These are phyloP conservation scores for Dryoscopus gambensis DNA, from an alignment of 2,113 vertebrate species.

Conservation along the genomic window DNA sequence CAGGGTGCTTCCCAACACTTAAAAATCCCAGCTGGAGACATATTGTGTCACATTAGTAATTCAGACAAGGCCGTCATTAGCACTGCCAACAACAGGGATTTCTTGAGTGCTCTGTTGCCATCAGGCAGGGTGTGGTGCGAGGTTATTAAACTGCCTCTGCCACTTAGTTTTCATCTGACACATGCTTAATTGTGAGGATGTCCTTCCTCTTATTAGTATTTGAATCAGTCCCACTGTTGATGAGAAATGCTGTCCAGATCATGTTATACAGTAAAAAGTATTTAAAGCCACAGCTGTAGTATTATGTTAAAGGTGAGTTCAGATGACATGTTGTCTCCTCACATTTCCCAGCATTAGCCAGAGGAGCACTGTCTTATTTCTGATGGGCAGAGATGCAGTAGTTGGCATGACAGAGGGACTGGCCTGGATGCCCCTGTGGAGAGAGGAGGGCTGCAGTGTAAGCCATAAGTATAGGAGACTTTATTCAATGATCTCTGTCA, in stretches of 20 bases:
- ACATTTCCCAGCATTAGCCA: background rate
- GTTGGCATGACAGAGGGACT: background rate
- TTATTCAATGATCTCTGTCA: background rate
- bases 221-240: background rate
- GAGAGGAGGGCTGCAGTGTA: background rate
- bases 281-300: background rate
- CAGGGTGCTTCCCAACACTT: background rate
- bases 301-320: background rate
- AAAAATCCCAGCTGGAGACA: background rate
- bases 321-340: background rate
- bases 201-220: slow-evolving; percentile 38
- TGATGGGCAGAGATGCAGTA: background rate
- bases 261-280: background rate
- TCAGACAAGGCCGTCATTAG: background rate
- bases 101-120: background rate
- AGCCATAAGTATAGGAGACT: background rate
- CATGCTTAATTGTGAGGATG: slow-evolving; percentile 51
- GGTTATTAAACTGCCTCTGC: background rate
- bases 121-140: background rate
- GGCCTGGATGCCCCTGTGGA: background rate
- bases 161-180: slow-evolving; percentile 42
- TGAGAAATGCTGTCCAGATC: background rate
- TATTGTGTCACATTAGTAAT: background rate
- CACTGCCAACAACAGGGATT: background rate
- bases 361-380: background rate